phyloP scores from a whole-genome alignment of 2,797 vertebrate species.

The Pteropus rufus region DNA sequence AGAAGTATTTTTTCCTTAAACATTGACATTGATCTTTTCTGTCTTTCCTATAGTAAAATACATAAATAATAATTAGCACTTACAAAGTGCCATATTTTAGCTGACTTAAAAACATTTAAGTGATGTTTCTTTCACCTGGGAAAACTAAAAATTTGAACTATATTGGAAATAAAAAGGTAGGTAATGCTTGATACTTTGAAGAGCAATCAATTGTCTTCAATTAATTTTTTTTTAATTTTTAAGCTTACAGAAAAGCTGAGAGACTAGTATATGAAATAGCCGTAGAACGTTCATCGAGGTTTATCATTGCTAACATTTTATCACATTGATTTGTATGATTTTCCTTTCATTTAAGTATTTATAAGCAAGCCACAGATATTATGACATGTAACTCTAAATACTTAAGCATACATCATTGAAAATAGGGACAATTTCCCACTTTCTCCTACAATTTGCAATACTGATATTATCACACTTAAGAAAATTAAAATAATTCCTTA shows the following conservation, averaged over 20 bases:
- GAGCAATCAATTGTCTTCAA: background rate
- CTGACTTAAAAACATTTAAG: background rate
- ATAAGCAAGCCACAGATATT: background rate
- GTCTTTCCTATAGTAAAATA: conserved; percentile 10
- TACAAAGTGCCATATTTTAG: background rate
- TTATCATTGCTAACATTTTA: background rate
- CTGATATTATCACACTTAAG: background rate
- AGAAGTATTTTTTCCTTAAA: background rate
- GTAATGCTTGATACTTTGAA: background rate
- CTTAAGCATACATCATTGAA: background rate
- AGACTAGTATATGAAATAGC: background rate
- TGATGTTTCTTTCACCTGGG: background rate
- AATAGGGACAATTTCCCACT: background rate
- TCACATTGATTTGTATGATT: background rate
- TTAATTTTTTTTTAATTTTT: background rate
- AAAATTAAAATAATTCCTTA: conserved; percentile 18
- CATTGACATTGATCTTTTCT: background rate
- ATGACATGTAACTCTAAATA: background rate
- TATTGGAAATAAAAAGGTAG: conserved; percentile 24
- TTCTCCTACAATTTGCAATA: background rate
- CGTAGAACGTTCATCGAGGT: background rate
- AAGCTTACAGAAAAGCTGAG: background rate
- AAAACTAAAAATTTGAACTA: background rate
- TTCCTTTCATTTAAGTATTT: background rate
- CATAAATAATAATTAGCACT: background rate